These are phyloP conservation scores for Edolisoma coerulescens DNA, from an alignment of 2,113 vertebrate genomes.

Conservation along the genomic window DNA sequence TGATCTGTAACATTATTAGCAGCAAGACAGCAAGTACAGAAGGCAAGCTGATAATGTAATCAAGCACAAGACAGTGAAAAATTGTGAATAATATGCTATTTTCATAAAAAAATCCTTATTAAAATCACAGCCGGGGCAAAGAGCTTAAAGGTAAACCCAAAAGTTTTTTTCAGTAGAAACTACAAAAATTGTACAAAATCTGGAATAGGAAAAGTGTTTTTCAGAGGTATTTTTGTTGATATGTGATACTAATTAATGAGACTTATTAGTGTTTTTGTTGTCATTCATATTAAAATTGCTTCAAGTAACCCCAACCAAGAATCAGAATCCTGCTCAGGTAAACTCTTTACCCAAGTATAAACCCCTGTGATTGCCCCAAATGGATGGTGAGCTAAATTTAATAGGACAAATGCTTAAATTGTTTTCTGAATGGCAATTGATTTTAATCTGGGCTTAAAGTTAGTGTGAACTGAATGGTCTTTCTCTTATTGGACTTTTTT, in stretches of 20 bases:
- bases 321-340: neutral
- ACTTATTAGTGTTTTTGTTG: neutral
- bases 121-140: neutral
- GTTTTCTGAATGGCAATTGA: neutral
- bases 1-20: constrained; percentile 26
- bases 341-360: neutral
- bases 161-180: neutral
- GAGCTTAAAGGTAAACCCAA: neutral
- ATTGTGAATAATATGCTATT: neutral
- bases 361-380: neutral
- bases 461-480: neutral
- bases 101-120: neutral
- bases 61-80: neutral
- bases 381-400: neutral
- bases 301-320: neutral
- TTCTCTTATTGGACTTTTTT: neutral
- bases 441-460: neutral
- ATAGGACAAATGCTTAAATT: neutral
- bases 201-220: neutral
- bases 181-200: neutral
- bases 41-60: constrained; percentile 23
- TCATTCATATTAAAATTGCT: neutral
- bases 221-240: neutral
- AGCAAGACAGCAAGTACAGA: neutral
- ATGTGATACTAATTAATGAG: neutral